A percentile compares a stretch with the other conserved stretches of the same genome.
These are phyloP conservation scores for Brachypodius melanocephalos DNA, from an alignment of 2,113 vertebrate genomes.

Conservation along the genomic window DNA sequence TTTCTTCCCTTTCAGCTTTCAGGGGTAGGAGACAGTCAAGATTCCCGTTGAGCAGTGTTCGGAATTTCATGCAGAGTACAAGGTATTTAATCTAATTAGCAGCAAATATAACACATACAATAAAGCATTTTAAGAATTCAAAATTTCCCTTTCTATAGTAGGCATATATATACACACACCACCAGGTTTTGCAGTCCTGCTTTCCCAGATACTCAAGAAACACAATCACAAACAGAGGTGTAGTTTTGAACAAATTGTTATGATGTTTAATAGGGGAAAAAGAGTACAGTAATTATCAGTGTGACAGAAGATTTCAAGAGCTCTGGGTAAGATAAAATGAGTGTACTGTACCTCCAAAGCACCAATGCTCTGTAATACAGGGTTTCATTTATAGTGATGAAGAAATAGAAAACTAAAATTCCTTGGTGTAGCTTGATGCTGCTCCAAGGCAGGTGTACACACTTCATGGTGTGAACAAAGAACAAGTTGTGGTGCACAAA, in stretches of 20 bases:
- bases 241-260: not conserved
- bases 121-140: not conserved
- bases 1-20: not conserved
- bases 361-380: not conserved
- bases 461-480: fast-evolving
- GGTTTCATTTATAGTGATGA: not conserved
- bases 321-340: not conserved
- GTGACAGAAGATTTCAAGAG: not conserved
- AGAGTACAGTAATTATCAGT: not conserved
- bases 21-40: not conserved
- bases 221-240: not conserved
- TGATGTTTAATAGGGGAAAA: not conserved
- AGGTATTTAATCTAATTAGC: not conserved
- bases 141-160: not conserved
- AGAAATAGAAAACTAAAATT: not conserved
- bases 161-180: fast-evolving
- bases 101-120: not conserved
- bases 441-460: not conserved
- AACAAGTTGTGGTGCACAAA: not conserved
- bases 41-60: not conserved
- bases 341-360: not conserved
- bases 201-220: not conserved
- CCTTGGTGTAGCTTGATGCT: not conserved
- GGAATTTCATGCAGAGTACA: not conserved
- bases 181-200: not conserved